phyloP scores from a whole-genome alignment of 2,888 invertebrate genomes.

The Cantharis rustica region DNA sequence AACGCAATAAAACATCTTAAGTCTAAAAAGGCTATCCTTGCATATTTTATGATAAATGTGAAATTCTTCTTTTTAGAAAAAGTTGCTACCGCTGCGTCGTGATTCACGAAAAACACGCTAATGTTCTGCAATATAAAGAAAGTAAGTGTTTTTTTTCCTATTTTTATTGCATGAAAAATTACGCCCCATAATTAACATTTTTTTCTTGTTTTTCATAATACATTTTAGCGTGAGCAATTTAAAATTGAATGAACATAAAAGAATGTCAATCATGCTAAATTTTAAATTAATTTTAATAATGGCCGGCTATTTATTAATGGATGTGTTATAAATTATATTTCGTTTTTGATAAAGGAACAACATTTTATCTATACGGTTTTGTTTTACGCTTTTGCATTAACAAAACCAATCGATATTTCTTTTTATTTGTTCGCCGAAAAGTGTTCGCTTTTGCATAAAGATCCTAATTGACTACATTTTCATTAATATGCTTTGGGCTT shows the following conservation, averaged over 20 bases:
- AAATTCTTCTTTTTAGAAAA: constrained; percentile 68
- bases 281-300: not conserved
- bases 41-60: constrained; percentile 20
- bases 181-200: not conserved
- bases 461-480: not conserved
- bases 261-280: not conserved
- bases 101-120: constrained; percentile 93
- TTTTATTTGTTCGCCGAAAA: not conserved
- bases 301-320: not conserved
- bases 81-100: constrained; percentile 93
- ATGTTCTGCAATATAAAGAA: constrained; percentile 96
- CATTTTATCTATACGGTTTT: not conserved
- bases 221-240: not conserved
- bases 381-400: not conserved
- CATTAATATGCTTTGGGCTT: not conserved
- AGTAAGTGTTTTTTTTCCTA: constrained; percentile 72
- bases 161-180: not conserved
- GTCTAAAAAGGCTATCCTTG: constrained; percentile 6
- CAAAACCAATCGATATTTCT: not conserved
- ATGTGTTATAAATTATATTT: not conserved
- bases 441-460: not conserved
- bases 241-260: not conserved
- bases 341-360: not conserved
- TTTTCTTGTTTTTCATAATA: not conserved
- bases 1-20: constrained; percentile 14